Conservation (phyloP, 2,113 vertebrate genomes). For the Oncorhynchus mykiss region DNA sequence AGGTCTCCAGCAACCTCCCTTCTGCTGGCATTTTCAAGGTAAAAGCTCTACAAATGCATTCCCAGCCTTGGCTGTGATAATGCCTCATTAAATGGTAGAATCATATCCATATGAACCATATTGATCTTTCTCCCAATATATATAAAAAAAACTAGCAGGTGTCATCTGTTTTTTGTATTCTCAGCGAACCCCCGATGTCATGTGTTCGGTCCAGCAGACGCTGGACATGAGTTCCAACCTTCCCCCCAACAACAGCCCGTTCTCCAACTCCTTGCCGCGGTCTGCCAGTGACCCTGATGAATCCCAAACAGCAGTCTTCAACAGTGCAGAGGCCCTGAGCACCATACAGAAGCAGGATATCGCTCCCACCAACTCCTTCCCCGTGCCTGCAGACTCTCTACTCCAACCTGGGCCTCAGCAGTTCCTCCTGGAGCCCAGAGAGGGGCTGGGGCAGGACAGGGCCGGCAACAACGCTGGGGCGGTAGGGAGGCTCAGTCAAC, state of each 20-base stretch:
- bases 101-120: not conserved
- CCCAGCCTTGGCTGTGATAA: not conserved
- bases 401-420: conserved; percentile 84
- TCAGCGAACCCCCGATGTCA: conserved; percentile 77
- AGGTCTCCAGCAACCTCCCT: conserved; percentile 86
- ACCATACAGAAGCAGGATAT: conserved; percentile 91
- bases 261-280: conserved; percentile 79
- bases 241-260: conserved; percentile 73
- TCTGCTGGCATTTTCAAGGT: conserved; percentile 82
- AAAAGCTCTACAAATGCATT: not conserved
- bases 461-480: conserved; percentile 44
- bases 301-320: conserved; percentile 79
- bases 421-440: conserved; percentile 77
- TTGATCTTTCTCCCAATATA: not conserved
- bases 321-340: conserved; percentile 78
- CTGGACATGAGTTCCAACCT: conserved; percentile 77
- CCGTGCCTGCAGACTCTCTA: conserved; percentile 80
- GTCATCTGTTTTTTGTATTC: conserved; percentile 15
- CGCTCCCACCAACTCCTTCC: conserved; percentile 76
- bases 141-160: too few species aligned
- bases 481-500: conserved; percentile 58
- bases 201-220: conserved; percentile 80
- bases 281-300: conserved; percentile 83
- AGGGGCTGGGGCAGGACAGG: conserved; percentile 81
- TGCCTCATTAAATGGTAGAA: not conserved